Base-by-base conservation (phyloP, 2,888 invertebrate species). In the Drosophila mettleri region DNA sequence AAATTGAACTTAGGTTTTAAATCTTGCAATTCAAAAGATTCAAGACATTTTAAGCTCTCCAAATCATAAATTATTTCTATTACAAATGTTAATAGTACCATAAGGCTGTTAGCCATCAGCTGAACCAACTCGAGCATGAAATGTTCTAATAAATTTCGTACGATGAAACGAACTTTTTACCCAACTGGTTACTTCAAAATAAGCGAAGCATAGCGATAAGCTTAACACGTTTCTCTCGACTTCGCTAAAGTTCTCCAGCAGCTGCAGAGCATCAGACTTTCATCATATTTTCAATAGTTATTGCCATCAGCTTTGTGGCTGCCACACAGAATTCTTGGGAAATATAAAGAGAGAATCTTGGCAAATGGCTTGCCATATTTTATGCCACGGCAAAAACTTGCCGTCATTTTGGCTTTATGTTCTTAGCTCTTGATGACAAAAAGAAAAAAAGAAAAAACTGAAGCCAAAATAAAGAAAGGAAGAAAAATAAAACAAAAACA, bases 391-490 rank as follows among this genome's bases (percentile, higher is more conserved):
- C 64, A 60, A 49, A 63, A 77, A 65, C 61, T 55, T 61, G 39
- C 51, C 60, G 55, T 45, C 64, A 63, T 66, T 69, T 65, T 53
- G 57, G 39, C 57, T 62, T 73, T 69, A 65, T 68, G 67, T 34
- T 77, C 29, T 68, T 53, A 57, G 73, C 54, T 39, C 39, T 49
- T 62, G 60, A 68, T 55, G 64, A 55, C 31, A 59, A 60, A 48
- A 57, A 46, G 53, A 43, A 65, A 53, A 62, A 24, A 55, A 59
- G 53, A 53, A 10, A 10, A 18, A 3, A 9, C n/a, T 10, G 24
- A 51, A 2, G n/a, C n/a, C n/a, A n/a, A 3, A 29, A 18, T 9
- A 7, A 43, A 9, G 16, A 45, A 14, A 46, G 8, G 7, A 12
- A 18, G 31, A 22, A 33, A 48, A 48, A 33, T 20, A 33, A 48